Conservation (phyloP, 2,113 vertebrate species). For the Lepidothrix coronata region DNA sequence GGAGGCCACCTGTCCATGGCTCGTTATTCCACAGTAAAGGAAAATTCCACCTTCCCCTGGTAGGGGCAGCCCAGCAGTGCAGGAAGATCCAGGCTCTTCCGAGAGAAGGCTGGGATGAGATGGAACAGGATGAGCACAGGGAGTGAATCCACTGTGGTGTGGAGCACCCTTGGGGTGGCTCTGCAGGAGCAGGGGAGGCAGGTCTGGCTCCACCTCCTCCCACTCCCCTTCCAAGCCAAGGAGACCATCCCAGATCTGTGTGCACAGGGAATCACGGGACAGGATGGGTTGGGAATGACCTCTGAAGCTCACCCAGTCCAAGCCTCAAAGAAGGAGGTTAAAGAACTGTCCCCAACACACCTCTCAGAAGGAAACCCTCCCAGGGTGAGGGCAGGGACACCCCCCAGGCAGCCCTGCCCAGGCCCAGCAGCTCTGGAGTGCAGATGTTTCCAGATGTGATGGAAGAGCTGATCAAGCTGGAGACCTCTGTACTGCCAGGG, state of each 20-base stretch:
- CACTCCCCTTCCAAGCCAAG: neutral
- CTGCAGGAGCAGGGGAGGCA: neutral
- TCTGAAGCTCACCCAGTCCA: neutral
- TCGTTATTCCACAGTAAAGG: neutral
- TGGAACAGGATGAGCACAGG: accelerated
- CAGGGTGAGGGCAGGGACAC: neutral
- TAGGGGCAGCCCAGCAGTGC: neutral
- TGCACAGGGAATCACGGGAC: neutral
- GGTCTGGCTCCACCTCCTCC: neutral
- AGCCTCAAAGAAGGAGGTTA: neutral
- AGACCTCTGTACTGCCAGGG: neutral
- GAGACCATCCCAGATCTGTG: neutral
- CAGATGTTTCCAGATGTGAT: neutral
- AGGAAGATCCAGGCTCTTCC: neutral
- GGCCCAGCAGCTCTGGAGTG: neutral
- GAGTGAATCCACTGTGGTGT: accelerated
- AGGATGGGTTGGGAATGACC: neutral
- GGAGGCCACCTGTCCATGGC: accelerated
- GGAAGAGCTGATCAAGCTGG: neutral
- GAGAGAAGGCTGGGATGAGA: neutral
- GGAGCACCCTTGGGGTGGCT: accelerated
- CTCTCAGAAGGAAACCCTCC: neutral
- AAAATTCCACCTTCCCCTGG: neutral
- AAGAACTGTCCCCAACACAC: neutral
- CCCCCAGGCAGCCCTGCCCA: neutral